Base-by-base conservation (phyloP, 1,140 invertebrate species). In the Vanessa tameamea region DNA sequence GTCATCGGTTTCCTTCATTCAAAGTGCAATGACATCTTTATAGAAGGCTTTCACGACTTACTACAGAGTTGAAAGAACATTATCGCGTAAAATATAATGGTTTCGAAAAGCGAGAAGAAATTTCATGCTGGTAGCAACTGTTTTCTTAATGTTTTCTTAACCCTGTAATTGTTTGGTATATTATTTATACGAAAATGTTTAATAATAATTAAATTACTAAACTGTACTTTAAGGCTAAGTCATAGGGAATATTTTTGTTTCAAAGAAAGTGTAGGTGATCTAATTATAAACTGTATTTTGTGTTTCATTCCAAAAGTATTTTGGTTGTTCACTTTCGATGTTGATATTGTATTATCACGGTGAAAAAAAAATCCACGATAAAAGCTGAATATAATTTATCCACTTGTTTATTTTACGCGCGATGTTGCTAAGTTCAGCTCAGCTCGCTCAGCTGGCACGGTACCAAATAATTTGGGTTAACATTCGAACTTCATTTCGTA, bases 1-100 rank as follows among this genome's bases (percentile, higher is more conserved):
- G 74, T 63, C 79, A 77, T 69, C 50, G 76, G 69, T 81, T 79
- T 77, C 63, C 73, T 72, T 73, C 63, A 73, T 74, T 72, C 72
- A 47, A 61, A 72, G 65, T 70, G 70, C 69, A 77, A 73, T 75
- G 65, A 67, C 71, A 73, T 75, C 67, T 78, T 71, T 71, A 71
- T 71, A 50, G 69, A 64, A 71, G 69, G 69, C 69, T 71, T 71
- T 71, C 61, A 51, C 55, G 48, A 53, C 47, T 48, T 12, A 61
- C 55, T n/a, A 69, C 26, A 55, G 12, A 68, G 31, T 43, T 47
- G 15, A 57, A 57, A 31, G 13, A 37, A 61, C 15, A 37, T 61
- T 68, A 53, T 47, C 53, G 59, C 61, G 50, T 71, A 51, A 63
- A 71, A 71, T 64, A 13, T 59, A 64, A 71, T 26, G 57, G 53